Base-by-base conservation (phyloP, 2,113 vertebrate genomes). In the Oncorhynchus keta region DNA sequence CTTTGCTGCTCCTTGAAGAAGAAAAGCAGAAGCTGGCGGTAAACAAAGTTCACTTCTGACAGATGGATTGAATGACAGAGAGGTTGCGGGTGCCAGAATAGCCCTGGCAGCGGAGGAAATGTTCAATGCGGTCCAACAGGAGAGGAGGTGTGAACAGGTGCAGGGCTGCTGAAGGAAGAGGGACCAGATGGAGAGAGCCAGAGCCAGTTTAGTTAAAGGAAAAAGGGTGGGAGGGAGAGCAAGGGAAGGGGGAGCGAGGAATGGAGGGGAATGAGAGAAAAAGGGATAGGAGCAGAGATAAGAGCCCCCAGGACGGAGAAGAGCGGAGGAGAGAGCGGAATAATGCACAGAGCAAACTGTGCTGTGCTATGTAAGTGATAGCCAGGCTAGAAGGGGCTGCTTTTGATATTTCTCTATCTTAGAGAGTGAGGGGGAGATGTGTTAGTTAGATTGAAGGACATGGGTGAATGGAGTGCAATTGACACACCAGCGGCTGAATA, bases 21-120 rank as follows among this genome's bases (percentile, higher is more conserved):
- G 95, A 97, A 93, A 96, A 97, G 96, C 96, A 96, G 95, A 97
- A 96, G 92, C 97, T 96, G 95, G 96, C 96, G 94, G 97, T 99
- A 98, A 99, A 99, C 98, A 99, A 98, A 99, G 98, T 99, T 99
- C 97, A 99, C 97, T 98, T 98, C 96, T 96, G 97, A 99, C 98
- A 99, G 98, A 99, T 99, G 98, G 98, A 99, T 99, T 99, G 97
- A 99, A 99, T 99, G 98, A 98, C 97, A 97, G 97, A 98, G 97
- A 96, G 95, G 96, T 98, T 97, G 96, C 88, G 92, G 94, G 96
- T 96, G 97, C 98, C 97, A 98, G 97, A 97, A 96, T 94, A 95
- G 96, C 95, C 96, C 97, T 99, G 98, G 98, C 98, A 99, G 96
- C 95, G 94, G 96, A 95, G 95, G 94, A 94, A 94, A 94, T 95